phyloP scores from a whole-genome alignment of 2,113 vertebrate genomes.

The Aptenodytes forsteri region DNA sequence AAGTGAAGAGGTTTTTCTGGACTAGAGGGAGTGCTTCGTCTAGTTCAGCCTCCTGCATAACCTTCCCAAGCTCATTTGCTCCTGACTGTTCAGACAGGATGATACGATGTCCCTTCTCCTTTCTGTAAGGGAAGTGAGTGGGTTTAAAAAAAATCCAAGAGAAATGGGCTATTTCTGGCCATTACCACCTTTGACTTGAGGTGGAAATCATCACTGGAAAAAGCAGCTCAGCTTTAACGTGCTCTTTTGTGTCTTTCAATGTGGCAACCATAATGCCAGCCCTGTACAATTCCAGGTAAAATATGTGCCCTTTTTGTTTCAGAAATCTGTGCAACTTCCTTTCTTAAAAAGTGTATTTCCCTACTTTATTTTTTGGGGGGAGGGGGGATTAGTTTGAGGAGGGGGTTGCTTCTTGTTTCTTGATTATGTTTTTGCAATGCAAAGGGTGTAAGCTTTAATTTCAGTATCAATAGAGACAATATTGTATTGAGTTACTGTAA shows the following conservation, averaged over 20 bases:
- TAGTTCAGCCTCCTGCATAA: not conserved
- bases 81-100: not conserved
- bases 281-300: not conserved
- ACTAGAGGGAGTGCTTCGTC: not conserved
- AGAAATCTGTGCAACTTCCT: not conserved
- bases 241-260: not conserved
- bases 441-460: not conserved
- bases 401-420: not conserved
- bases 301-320: not conserved
- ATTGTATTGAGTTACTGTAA: not conserved
- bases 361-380: not conserved
- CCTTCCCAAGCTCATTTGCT: not conserved
- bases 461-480: not conserved
- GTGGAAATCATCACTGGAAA: not conserved
- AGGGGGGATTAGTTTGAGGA: not conserved
- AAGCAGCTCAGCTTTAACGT: not conserved
- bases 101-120: not conserved
- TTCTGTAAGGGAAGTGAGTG: not conserved
- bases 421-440: not conserved
- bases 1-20: not conserved
- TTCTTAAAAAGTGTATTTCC: not conserved
- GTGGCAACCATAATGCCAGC: not conserved
- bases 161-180: not conserved
- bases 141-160: not conserved
- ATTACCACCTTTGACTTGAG: not conserved